These are phyloP conservation scores for Oscheius sp. DNA, from an alignment of 2,888 invertebrate genomes.

Conservation along the genomic window DNA sequence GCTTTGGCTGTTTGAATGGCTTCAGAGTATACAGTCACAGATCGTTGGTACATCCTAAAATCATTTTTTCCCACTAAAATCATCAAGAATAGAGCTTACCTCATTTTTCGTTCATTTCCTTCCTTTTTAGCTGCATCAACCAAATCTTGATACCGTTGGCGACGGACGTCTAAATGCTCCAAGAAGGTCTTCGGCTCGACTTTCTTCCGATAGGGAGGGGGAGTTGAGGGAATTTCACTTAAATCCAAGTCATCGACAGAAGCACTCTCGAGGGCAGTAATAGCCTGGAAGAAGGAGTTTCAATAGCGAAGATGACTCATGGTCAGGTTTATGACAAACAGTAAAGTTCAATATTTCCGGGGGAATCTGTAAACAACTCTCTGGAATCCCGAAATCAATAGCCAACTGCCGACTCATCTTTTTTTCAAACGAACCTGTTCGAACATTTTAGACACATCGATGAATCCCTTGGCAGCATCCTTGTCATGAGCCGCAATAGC, in stretches of 20 bases:
- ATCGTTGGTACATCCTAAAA: conserved; percentile 52
- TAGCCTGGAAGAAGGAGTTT: conserved; percentile 37
- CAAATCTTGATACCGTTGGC: conserved; percentile 48
- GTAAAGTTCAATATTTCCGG: too few relatives aligned
- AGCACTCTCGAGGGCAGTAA: conserved; percentile 45
- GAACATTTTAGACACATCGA: conserved; percentile 54
- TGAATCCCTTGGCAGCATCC: conserved; percentile 51
- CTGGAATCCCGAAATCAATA: background rate
- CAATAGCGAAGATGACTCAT: background rate
- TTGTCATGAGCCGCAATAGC: conserved; percentile 53
- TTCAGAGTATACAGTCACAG: conserved; percentile 56
- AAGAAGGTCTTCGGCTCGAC: conserved; percentile 34
- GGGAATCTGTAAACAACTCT: background rate
- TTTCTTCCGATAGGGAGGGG: conserved; percentile 55
- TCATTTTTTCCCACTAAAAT: background rate
- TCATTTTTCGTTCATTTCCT: conserved; percentile 54
- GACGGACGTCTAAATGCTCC: conserved; percentile 48
- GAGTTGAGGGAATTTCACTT: conserved; percentile 61
- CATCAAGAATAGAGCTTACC: conserved; percentile 28
- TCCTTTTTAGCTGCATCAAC: conserved; percentile 52
- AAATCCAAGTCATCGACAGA: conserved; percentile 58
- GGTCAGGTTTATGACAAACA: too few relatives aligned
- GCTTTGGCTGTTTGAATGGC: conserved; percentile 47
- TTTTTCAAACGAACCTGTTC: conserved; percentile 55
- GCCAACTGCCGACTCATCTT: too few relatives aligned